Conservation (phyloP, 2,797 vertebrate species). For the Mionectes olivaceus region DNA sequence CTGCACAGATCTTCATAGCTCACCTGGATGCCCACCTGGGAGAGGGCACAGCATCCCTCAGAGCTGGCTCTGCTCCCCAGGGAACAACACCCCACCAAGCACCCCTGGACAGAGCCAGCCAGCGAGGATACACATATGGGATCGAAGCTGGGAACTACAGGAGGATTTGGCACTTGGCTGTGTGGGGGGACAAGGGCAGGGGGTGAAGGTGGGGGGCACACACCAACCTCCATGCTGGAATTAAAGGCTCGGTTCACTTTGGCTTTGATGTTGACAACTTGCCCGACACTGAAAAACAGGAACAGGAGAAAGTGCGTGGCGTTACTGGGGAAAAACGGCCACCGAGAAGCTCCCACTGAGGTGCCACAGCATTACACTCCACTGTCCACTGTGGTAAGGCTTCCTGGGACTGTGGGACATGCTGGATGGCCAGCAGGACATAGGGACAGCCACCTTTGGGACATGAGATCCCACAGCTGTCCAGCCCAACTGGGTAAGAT, state of each 20-base stretch:
- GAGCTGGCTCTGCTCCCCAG: not conserved
- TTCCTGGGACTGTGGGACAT: not conserved
- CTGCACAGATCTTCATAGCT: constrained; percentile 91
- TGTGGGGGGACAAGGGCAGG: fast-evolving
- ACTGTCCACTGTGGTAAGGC: fast-evolving
- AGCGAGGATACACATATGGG: fast-evolving
- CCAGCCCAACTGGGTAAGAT: not conserved
- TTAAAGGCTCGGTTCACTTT: constrained; percentile 98
- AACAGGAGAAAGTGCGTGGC: not conserved
- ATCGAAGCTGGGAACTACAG: fast-evolving
- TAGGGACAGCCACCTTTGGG: not conserved
- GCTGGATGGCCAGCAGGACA: not conserved
- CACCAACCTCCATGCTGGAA: constrained; percentile 96
- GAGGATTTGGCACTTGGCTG: not conserved
- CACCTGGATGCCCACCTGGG: constrained; percentile 93
- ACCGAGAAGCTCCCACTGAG: fast-evolving
- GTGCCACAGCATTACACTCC: fast-evolving
- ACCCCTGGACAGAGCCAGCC: not conserved
- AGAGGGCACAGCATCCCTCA: not conserved
- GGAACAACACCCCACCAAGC: not conserved
- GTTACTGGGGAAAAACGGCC: not conserved
- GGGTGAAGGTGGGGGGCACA: not conserved
- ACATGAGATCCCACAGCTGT: fast-evolving
- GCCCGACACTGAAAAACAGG: constrained; percentile 87
- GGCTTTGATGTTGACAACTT: constrained; percentile 95